Evolutionary conservation across 2,113 vertebrate species (phyloP).

Genomic region (Arvicanthis niloticus): DNA sequence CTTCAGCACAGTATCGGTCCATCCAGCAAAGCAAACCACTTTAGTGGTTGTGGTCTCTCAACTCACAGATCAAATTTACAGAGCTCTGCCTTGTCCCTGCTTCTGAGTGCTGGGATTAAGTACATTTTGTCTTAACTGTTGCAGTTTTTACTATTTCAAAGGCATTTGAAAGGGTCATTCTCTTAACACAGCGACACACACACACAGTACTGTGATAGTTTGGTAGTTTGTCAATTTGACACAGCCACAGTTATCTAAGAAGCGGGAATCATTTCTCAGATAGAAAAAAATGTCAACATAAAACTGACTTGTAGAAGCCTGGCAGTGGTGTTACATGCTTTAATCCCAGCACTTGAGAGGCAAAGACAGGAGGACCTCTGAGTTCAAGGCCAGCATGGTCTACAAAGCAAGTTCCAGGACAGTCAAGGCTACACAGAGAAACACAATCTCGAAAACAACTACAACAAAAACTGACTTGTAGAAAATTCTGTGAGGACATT

Average conservation of each 20-base stretch:
- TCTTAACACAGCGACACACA: slow-evolving; percentile 17
- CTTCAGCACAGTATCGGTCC: no score
- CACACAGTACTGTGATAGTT: not conserved
- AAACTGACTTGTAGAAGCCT: not conserved
- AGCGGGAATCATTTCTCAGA: not conserved
- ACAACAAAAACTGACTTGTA: not conserved
- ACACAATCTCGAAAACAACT: not conserved
- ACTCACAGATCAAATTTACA: no score
- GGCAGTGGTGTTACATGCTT: not conserved
- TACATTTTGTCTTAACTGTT: not conserved
- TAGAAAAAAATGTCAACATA: not conserved
- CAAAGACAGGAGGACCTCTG: not conserved
- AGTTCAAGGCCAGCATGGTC: not conserved
- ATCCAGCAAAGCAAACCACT: no score
- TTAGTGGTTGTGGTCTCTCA: no score
- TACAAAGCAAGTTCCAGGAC: not conserved
- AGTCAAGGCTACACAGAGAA: not conserved
- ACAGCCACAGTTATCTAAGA: not conserved
- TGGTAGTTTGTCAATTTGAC: not conserved
- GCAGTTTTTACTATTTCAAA: slow-evolving; percentile 10
- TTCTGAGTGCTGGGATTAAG: not conserved
- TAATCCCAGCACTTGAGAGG: not conserved
- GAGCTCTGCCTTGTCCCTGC: not conserved
- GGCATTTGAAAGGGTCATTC: not conserved
- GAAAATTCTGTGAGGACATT: not conserved